A percentile compares a stretch with the other conserved stretches of the same genome.
These are phyloP conservation scores for Crambe crambe DNA, from an alignment of 37 sponge, comb jelly and placozoan species.

Conservation along the genomic window DNA sequence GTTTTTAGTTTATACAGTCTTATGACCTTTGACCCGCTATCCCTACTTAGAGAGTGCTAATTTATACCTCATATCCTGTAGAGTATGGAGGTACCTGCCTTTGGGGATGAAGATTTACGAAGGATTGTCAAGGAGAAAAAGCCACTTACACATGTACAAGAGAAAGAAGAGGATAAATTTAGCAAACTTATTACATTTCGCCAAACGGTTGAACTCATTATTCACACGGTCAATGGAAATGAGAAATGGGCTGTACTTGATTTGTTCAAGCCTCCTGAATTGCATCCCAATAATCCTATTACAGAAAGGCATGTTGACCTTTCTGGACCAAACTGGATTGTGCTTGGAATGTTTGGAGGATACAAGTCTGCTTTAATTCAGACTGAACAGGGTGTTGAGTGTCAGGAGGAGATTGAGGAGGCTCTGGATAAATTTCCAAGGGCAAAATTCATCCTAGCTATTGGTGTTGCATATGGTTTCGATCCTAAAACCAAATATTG, in stretches of 20 bases:
- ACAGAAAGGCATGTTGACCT: not conserved
- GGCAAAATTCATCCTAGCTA: not conserved
- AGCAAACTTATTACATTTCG: no score
- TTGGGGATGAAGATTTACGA: no score
- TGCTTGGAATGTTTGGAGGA: conserved; percentile 24
- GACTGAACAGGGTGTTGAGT: conserved; percentile 11
- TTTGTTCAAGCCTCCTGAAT: not conserved
- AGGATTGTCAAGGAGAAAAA: no score
- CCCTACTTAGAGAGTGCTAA: no score
- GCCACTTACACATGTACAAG: no score
- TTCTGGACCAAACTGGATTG: not conserved
- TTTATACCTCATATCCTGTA: no score
- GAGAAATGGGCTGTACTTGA: conserved; percentile 20
- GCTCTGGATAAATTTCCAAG: conserved; percentile 12
- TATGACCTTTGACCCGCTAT: no score
- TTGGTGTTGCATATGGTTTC: conserved; percentile 10
- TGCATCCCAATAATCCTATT: not conserved
- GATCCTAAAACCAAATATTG: not conserved
- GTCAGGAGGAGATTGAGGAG: conserved; percentile 6
- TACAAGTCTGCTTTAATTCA: conserved; percentile 10
- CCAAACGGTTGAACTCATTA: not conserved
- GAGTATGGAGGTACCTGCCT: no score
- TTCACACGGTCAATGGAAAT: conserved; percentile 13
- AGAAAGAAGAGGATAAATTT: no score
- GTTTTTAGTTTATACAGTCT: no score